These are phyloP conservation scores for Agelaius tricolor DNA, from an alignment of 2,113 vertebrate genomes.

Conservation along the genomic window DNA sequence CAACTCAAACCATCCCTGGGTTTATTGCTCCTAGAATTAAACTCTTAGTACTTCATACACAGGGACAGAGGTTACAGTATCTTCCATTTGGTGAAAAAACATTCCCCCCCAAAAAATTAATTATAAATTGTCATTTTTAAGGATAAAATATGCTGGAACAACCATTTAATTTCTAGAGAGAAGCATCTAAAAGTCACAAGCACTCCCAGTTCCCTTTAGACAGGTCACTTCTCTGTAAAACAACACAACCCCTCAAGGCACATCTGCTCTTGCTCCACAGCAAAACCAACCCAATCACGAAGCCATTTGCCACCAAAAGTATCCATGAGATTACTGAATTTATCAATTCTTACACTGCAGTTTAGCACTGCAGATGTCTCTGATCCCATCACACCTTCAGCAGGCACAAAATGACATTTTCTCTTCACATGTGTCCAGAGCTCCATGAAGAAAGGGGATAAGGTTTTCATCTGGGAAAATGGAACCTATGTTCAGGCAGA, in stretches of 20 bases:
- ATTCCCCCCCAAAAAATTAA: neutral
- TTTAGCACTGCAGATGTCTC: neutral
- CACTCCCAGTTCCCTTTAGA: neutral
- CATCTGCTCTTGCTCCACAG: neutral
- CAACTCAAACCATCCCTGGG: neutral
- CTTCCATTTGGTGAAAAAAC: neutral
- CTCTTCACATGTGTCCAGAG: neutral
- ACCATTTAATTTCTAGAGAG: neutral
- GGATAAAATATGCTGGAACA: neutral
- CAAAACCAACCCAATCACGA: neutral
- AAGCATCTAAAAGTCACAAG: accelerated
- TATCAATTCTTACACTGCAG: neutral
- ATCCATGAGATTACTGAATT: neutral
- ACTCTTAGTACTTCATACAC: neutral
- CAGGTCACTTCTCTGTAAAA: neutral
- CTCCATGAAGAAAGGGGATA: neutral
- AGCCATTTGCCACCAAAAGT: neutral
- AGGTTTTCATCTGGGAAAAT: neutral
- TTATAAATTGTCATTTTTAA: neutral
- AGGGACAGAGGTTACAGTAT: neutral
- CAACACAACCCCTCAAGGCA: neutral
- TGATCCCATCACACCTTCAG: neutral
- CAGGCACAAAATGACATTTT: neutral
- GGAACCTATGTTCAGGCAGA: neutral
- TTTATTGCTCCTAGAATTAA: neutral